Evolutionary conservation across 2,797 vertebrate species (phyloP), one percentile per base, ranked within the genome.

Genomic region (Sebastiscus albofasciatus): DNA sequence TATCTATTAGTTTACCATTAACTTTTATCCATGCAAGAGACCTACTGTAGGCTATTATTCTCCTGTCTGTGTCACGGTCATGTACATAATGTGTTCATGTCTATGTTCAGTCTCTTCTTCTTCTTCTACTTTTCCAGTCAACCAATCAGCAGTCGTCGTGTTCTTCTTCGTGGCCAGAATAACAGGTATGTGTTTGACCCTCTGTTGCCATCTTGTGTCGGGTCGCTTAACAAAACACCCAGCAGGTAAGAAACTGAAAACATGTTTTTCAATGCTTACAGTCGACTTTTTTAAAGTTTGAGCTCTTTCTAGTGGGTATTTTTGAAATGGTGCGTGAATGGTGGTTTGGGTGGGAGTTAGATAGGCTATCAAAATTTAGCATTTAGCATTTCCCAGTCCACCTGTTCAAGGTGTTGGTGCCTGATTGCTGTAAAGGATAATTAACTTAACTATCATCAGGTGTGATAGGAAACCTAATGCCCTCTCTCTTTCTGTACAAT

Each of bases 131-230:
- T 62, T 60, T 70, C 29, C n/a, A 46, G 16, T 46, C 3, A 56
- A 0, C 85, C 89, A 89, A 87, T 85, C 81, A 31, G 46, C 42
- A 46, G 10, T 0, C 9, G 16, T 20, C 58, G 18, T 7, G 6
- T 42, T 81, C 9, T 92, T 90, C 87, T 87, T 92, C 83, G 24
- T 20, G 54, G 42, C 4, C 4, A 10, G 9, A 39, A 67, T 26
- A 54, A 2, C 24, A 4, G 2, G 9, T 27, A 1, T 7, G 4
- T 24, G 3, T 18, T 8, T 11, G 4, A 49, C 26, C 2, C 79
- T 29, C 29, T 75, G 39, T 13, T 22, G 80, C 87, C 89, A 62
- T 6, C 76, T 1, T 54, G 42, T 75, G 84, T 70, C 64, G 1
- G 2, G 8, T 8, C 1, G 6, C 4, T 10, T 20, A 74, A 55